Evolutionary conservation across 2,888 invertebrate species (phyloP), one percentile per base, ranked within the genome.

Genomic region (Tinea trinotella): DNA sequence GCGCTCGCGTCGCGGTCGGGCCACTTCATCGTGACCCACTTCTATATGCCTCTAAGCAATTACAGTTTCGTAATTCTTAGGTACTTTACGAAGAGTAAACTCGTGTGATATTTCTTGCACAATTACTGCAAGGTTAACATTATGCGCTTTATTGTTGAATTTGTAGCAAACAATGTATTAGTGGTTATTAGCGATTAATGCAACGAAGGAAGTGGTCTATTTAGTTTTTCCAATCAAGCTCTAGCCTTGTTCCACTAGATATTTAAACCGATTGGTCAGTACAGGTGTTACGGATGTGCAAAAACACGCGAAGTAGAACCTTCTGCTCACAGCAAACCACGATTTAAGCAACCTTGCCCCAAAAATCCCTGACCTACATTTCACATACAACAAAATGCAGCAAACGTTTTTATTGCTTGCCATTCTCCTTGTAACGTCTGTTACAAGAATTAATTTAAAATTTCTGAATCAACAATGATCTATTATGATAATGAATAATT

Each of bases 361-460:
- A 72, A 81, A 80, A 83, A 70, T 76, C 75, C 73, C 65, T 80
- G 83, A 83, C 84, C 83, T 70, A 84, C 81, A 81, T 84, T 77
- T 64, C 66, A 66, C 60, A 55, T 65, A 69, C 71, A 69, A 69
- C 74, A 76, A 79, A 82, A 79, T 78, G 77, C 76, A 80, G 68
- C 64, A 67, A 74, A 60, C 68, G 72, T 75, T 79, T 78, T 81
- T 79, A 77, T 70, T 69, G 62, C 64, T 36, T 59, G 61, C 59
- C 62, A 65, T 66, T 71, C 64, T 69, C 72, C 68, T 71, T 71
- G 69, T 63, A 66, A 61, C 55, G 59, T 60, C 56, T 63, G 65
- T n/a, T n/a, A n/a, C n/a, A n/a, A n/a, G n/a, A 69, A 72, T 64
- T 62, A 40, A n/a, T 56, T 54, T 54, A 54, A 24, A 54, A 50